Evolutionary conservation across 2,888 invertebrate species (phyloP), one percentile per base, ranked within the genome.

Genomic region (Trichopria drosophilae): DNA sequence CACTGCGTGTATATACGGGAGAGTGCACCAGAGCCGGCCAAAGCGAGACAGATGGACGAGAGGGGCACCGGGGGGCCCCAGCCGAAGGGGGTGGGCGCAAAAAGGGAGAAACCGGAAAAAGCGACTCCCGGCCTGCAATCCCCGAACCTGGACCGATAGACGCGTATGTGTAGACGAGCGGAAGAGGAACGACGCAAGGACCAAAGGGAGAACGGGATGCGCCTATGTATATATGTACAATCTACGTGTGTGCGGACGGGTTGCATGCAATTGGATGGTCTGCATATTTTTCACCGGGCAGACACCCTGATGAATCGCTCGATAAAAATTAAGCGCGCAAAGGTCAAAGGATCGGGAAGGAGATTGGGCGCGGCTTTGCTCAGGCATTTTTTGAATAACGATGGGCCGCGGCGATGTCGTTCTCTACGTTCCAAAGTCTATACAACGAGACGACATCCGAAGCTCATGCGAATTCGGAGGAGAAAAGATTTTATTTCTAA

Each of bases 251-350:
- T 63, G 62, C 64, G 59, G 63, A 63, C 68, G 70, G 66, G 69
- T 69, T 71, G 69, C 68, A 66, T 69, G 67, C 68, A 69, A 71
- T 70, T 69, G 71, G 71, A 65, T 67, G 68, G 67, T 64, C 62
- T 63, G 62, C 68, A 64, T 65, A 65, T 68, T 68, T 68, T 67
- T 66, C n/a, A n/a, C n/a, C n/a, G n/a, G n/a, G n/a, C n/a, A n/a
- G n/a, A n/a, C n/a, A n/a, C n/a, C n/a, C n/a, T n/a, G n/a, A n/a
- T n/a, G n/a, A n/a, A n/a, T n/a, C n/a, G n/a, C n/a, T n/a, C n/a
- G n/a, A n/a, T n/a, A n/a, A n/a, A n/a, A n/a, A n/a, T n/a, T n/a
- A n/a, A n/a, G n/a, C n/a, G n/a, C n/a, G n/a, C n/a, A n/a, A n/a
- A n/a, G n/a, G n/a, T n/a, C n/a, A n/a, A n/a, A n/a, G n/a, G n/a